A percentile compares a stretch with the other conserved stretches of the same genome.
Evolutionary conservation across 2,888 invertebrate genomes (phyloP).

Genomic region (Sminthurinus aureus): DNA sequence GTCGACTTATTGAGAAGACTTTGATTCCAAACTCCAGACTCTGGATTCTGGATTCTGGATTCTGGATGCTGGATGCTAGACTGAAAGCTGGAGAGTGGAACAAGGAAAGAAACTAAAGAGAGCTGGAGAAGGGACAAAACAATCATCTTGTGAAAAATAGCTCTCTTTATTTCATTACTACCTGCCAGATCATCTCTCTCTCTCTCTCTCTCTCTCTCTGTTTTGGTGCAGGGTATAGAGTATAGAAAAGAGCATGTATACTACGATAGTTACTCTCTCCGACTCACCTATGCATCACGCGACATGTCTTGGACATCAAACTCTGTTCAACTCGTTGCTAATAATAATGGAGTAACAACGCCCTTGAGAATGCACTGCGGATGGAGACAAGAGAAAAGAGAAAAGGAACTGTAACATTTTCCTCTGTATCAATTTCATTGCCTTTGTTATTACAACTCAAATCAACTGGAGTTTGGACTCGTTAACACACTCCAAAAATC

Average conservation of each 20-base stretch:
- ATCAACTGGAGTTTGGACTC: background rate
- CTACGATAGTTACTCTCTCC: too few relatives aligned
- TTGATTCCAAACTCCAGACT: too few relatives aligned
- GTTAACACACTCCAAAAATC: background rate
- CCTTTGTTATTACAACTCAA: slow-evolving; percentile 10
- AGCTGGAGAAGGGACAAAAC: background rate
- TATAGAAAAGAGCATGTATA: too few relatives aligned
- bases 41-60: too few relatives aligned
- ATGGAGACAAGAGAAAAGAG: too few relatives aligned
- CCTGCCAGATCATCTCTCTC: slow-evolving; percentile 16
- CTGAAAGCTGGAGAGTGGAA: too few relatives aligned
- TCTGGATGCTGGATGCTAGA: too few relatives aligned
- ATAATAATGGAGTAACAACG: slow-evolving; percentile 9
- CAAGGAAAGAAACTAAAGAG: background rate
- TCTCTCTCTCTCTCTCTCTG: slow-evolving; percentile 15
- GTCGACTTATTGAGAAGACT: background rate
- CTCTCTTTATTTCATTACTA: slow-evolving; percentile 43
- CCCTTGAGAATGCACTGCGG: too few relatives aligned
- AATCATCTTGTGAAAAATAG: slow-evolving; percentile 41
- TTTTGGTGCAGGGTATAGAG: too few relatives aligned
- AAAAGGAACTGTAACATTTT: too few relatives aligned
- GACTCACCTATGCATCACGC: background rate
- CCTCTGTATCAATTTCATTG: slow-evolving; percentile 30
- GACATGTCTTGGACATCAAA: background rate
- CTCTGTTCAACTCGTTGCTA: slow-evolving; percentile 22